Evolutionary conservation across 2,797 vertebrate species (phyloP).

Genomic region (Epinephelus awoara): DNA sequence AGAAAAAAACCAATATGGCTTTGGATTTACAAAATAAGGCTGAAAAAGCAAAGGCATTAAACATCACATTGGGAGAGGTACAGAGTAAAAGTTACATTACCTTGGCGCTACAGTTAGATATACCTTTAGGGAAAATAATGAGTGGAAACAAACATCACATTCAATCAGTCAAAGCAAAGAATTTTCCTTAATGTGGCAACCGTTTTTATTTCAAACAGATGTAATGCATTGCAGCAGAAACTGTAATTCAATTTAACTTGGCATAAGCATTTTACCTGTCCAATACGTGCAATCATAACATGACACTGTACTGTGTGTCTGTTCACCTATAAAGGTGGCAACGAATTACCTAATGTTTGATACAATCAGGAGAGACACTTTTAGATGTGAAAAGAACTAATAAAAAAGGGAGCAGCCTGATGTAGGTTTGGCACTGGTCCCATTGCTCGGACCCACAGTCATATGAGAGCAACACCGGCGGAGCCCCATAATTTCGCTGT

Average conservation of each 20-base stretch:
- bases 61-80: constrained; percentile 10
- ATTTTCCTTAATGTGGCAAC: constrained; percentile 51
- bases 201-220: constrained; percentile 61
- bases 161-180: constrained; percentile 59
- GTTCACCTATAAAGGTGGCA: constrained; percentile 33
- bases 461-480: constrained; percentile 2
- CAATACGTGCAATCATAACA: constrained; percentile 15
- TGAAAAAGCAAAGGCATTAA: constrained; percentile 7
- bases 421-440: constrained; percentile 28
- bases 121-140: constrained; percentile 52
- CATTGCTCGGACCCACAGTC: not conserved
- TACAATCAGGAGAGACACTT: constrained; percentile 18
- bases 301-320: constrained; percentile 22
- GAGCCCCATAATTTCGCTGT: not conserved
- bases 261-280: constrained; percentile 36
- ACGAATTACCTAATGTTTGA: constrained; percentile 22
- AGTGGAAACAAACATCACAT: constrained; percentile 68
- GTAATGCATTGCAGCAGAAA: constrained; percentile 25
- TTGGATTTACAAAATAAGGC: not conserved
- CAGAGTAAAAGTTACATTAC: constrained; percentile 50
- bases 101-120: constrained; percentile 34
- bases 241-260: constrained; percentile 10
- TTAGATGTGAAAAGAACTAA: constrained; percentile 34
- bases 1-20: constrained; percentile 31
- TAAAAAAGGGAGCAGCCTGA: constrained; percentile 20